Evolutionary conservation across 2,113 vertebrate genomes (phyloP), one percentile per base, ranked within the genome.

Genomic region (Ceyx cyanopectus): DNA sequence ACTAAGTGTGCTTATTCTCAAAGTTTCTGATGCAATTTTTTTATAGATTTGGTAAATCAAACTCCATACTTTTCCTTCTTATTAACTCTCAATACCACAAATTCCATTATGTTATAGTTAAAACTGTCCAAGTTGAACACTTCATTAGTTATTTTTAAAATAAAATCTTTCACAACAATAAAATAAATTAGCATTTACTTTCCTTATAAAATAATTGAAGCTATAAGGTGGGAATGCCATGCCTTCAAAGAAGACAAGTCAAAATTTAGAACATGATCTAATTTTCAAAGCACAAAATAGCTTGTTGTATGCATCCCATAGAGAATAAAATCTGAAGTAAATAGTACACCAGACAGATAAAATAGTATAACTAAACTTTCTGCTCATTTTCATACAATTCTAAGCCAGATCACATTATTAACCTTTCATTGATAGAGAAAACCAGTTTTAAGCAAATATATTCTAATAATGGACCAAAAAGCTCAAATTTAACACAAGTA

Each of bases 301-400:
- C 7, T 67, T 73, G 30, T 61, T 89, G 3, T 0, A 0, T 83
- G 34, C 18, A 77, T 77, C 37, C 16, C 22, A 34, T 37, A 37
- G 70, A 70, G 84, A 80, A 48, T 91, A 94, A 81, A 62, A 72
- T 23, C 48, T 66, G 61, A 93, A 94, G 69, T 86, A 62, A 96
- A 75, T 30, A 86, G 30, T 14, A 50, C 17, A 43, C 30, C 57
- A 74, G 46, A 62, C 30, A 88, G 88, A 93, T 94, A 94, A 92
- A 51, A 53, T n/a, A 22, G 22, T 17, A 16, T 48, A 67, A 93
- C 63, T 87, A 92, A 91, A 79, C 10, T 62, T 74, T 78, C 76
- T 80, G 20, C 34, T 81, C 29, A 23, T 88, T 92, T 91, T 57
- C 32, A 40, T 78, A 60, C n/a, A 57, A 54, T 76, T 91, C 48